A percentile compares a stretch with the other conserved stretches of the same genome.
phyloP scores from a whole-genome alignment of 2,113 vertebrate genomes.

The Terrapene triunguis region DNA sequence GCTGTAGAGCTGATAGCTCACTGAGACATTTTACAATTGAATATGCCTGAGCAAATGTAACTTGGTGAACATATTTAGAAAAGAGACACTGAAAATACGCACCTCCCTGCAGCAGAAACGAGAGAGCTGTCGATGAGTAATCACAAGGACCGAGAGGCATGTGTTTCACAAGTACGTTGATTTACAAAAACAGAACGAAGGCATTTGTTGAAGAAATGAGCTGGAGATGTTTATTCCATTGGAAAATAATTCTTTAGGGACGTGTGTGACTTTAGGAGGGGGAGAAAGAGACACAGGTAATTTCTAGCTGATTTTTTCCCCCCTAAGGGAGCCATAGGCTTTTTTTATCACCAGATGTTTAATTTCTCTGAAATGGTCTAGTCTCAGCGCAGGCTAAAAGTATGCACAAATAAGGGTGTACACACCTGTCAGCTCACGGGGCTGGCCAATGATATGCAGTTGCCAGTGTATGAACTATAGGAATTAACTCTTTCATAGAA shows the following conservation, averaged over 20 bases:
- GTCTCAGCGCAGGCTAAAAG: constrained; percentile 40
- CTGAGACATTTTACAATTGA: not conserved
- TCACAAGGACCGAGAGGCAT: not conserved
- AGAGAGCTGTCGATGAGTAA: fast-evolving
- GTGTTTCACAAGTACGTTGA: not conserved
- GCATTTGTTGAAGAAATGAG: constrained; percentile 11
- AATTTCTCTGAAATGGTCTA: constrained; percentile 56
- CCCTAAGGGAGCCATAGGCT: constrained; percentile 22
- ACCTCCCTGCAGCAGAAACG: not conserved
- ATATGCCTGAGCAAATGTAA: not conserved
- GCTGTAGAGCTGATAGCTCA: not conserved
- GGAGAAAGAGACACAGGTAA: constrained; percentile 51
- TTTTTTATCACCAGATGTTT: constrained; percentile 37
- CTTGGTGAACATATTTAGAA: not conserved
- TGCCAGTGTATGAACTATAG: constrained; percentile 6
- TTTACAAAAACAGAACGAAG: not conserved
- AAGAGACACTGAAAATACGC: not conserved
- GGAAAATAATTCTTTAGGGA: constrained; percentile 55
- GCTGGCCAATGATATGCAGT: constrained; percentile 4
- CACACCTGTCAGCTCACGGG: constrained; percentile 39
- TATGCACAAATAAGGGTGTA: constrained; percentile 26
- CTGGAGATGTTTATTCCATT: constrained; percentile 48
- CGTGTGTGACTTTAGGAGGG: constrained; percentile 49
- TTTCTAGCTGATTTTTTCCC: constrained; percentile 33
- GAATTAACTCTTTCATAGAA: constrained; percentile 37